phyloP scores from a whole-genome alignment of 2,797 vertebrate genomes.

The Amazona ochrocephala region DNA sequence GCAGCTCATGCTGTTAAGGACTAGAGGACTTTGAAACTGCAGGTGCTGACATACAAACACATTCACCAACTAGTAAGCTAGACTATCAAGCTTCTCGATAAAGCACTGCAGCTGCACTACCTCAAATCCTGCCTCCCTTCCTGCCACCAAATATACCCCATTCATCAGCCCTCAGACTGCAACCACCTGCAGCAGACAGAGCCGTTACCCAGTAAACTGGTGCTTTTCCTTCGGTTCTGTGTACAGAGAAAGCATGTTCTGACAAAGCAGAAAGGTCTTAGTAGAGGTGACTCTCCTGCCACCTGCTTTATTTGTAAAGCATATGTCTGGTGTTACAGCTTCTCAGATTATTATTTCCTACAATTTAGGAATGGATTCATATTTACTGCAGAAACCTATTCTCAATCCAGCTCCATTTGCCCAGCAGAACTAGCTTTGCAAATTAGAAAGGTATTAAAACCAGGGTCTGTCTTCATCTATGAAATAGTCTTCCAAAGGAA shows the following conservation, averaged over 20 bases:
- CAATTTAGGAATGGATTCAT: fast-evolving
- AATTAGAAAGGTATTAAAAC: background rate
- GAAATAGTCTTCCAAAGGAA: background rate
- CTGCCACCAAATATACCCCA: background rate
- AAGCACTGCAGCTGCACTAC: background rate
- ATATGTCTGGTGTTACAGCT: background rate
- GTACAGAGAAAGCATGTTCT: background rate
- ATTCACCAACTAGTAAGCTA: background rate
- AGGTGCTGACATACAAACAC: background rate
- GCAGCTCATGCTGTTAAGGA: background rate
- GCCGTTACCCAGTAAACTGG: background rate
- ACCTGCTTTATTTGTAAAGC: background rate
- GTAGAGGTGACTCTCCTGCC: background rate
- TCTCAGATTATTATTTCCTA: background rate
- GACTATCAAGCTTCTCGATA: background rate
- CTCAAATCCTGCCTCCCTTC: background rate
- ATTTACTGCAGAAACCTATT: background rate
- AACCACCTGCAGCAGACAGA: background rate
- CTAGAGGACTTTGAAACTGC: background rate
- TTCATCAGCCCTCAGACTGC: background rate
- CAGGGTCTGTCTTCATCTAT: background rate
- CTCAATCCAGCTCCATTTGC: background rate
- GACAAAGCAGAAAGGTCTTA: background rate
- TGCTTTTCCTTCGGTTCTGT: background rate
- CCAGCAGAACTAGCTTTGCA: background rate